These are phyloP conservation scores for Falcunculus frontatus DNA, from an alignment of 2,113 vertebrate species.

Conservation along the genomic window DNA sequence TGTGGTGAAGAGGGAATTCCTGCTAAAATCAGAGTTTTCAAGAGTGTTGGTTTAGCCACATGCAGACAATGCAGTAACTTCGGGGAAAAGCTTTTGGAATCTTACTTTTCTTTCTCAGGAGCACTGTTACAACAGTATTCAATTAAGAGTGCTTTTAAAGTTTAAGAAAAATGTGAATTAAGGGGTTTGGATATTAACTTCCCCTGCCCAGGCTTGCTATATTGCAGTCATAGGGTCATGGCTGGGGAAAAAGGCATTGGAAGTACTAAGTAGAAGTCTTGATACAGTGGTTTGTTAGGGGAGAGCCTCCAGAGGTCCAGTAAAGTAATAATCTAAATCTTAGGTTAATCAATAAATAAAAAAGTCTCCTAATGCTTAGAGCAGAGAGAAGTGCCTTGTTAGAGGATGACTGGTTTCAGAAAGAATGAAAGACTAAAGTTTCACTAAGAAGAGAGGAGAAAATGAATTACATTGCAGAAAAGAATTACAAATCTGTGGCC, in stretches of 20 bases:
- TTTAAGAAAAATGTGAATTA: neutral
- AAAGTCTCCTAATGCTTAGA: neutral
- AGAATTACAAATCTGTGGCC: neutral
- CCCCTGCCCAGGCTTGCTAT: neutral
- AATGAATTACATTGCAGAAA: neutral
- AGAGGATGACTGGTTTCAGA: neutral
- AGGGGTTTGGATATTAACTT: neutral
- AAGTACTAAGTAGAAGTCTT: neutral
- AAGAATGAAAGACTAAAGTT: neutral
- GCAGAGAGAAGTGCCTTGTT: neutral
- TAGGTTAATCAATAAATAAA: neutral
- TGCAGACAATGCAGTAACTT: neutral
- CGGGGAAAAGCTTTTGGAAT: neutral
- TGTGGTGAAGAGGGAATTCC: neutral
- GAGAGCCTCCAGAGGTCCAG: neutral
- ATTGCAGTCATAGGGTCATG: neutral
- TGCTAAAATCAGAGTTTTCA: neutral
- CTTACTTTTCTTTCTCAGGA: neutral
- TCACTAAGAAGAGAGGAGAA: neutral
- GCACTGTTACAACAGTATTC: neutral
- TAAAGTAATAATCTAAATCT: neutral
- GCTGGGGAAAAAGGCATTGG: neutral
- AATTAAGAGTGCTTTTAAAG: neutral
- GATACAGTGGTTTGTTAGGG: neutral
- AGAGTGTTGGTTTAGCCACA: neutral